Percentiles rank a stretch among this genome's conserved stretches.
Conservation (phyloP, 1,140 invertebrate genomes). For the Anagrus nilaparvatae region DNA sequence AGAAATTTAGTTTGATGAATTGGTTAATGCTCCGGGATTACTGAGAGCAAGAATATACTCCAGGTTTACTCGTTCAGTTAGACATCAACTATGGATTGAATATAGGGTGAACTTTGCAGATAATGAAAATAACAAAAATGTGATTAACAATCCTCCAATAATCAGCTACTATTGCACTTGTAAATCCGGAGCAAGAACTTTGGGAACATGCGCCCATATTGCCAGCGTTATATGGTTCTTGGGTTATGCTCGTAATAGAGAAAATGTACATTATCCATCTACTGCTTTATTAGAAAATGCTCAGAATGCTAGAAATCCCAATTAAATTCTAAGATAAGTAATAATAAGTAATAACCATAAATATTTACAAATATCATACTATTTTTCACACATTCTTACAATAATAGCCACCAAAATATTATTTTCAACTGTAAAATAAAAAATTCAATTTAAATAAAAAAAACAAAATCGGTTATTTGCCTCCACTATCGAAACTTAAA, state of each 20-base stretch:
- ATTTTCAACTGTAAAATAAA: too few relatives aligned
- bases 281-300: background rate
- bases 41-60: conserved; percentile 1
- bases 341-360: too few relatives aligned
- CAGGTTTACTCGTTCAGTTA: background rate
- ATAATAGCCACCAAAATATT: too few relatives aligned
- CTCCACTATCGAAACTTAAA: too few relatives aligned
- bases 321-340: too few relatives aligned
- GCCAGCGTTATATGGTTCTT: conserved; percentile 4
- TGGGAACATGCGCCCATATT: conserved; percentile 2
- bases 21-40: background rate
- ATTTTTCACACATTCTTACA: too few relatives aligned
- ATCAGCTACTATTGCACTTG: conserved; percentile 3
- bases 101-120: background rate
- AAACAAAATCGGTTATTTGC: too few relatives aligned
- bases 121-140: background rate
- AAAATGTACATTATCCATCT: conserved; percentile 3
- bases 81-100: background rate
- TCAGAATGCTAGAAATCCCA: conserved; percentile 5
- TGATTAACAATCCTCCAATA: conserved; percentile 1
- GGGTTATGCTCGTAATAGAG: conserved; percentile 1
- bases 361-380: too few relatives aligned
- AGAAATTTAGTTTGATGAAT: background rate
- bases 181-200: conserved; percentile 1
- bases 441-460: too few relatives aligned